Conservation (phyloP, 2,113 vertebrate genomes). For the Xenotilapia longispinis region DNA sequence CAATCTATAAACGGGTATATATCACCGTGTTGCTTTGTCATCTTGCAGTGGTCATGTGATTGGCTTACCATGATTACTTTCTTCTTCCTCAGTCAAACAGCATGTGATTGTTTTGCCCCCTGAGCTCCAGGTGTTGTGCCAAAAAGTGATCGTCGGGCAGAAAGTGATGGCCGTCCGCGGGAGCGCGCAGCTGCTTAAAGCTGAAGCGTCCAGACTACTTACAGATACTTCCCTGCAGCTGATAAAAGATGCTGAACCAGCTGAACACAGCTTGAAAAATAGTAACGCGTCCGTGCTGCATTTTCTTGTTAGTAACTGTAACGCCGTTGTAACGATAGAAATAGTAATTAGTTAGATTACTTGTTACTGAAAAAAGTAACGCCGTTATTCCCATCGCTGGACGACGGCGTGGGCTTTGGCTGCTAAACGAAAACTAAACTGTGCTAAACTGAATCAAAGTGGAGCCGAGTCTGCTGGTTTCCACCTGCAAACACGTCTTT, state of each 20-base stretch:
- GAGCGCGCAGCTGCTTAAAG: background rate
- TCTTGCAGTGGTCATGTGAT: background rate
- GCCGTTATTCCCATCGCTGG: fast-evolving
- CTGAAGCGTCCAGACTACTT: fast-evolving
- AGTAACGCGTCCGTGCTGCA: fast-evolving
- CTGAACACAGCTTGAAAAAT: background rate
- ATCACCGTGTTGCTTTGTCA: background rate
- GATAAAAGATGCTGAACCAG: fast-evolving
- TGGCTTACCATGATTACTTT: fast-evolving
- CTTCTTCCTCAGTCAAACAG: background rate
- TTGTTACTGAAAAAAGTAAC: background rate
- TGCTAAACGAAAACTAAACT: background rate
- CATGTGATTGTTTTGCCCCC: background rate
- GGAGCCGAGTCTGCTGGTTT: background rate
- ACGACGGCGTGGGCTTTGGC: fast-evolving
- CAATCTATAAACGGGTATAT: background rate
- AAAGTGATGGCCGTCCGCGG: fast-evolving
- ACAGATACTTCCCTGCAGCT: fast-evolving
- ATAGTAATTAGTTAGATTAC: background rate
- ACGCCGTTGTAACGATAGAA: background rate
- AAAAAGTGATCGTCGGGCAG: fast-evolving
- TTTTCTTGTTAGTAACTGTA: background rate
- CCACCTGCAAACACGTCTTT: background rate
- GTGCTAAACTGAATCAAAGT: background rate
- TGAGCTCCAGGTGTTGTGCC: background rate